phyloP scores from a whole-genome alignment of 2,888 invertebrate species.

The Andrena hattorfiana region DNA sequence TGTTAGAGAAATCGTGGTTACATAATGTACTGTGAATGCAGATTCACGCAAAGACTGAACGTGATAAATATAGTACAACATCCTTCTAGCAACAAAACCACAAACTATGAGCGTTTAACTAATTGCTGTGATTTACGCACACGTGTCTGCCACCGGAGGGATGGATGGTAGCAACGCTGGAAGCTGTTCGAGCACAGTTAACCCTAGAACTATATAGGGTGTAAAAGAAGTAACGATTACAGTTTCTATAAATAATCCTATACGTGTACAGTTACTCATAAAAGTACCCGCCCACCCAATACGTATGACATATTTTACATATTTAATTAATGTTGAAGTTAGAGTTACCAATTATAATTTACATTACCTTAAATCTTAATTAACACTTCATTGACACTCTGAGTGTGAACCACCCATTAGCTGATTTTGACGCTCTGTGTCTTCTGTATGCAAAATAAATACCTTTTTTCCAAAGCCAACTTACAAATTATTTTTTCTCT shows the following conservation, averaged over 20 bases:
- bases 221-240: background rate
- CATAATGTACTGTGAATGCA: conserved; percentile 12
- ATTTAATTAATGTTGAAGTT: no score
- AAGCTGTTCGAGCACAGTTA: conserved; percentile 13
- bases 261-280: background rate
- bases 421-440: no score
- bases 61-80: conserved; percentile 55
- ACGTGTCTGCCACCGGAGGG: conserved; percentile 42
- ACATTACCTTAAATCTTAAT: no score
- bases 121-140: conserved; percentile 76
- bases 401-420: no score
- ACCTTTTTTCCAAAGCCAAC: no score
- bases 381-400: no score
- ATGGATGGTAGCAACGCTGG: conserved; percentile 8
- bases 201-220: background rate
- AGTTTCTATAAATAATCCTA: background rate
- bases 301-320: no score
- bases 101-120: conserved; percentile 65
- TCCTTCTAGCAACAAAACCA: conserved; percentile 40
- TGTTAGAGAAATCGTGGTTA: background rate
- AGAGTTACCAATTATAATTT: no score
- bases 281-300: background rate
- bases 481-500: no score
- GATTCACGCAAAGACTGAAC: conserved; percentile 12
- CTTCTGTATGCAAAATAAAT: no score